These are phyloP conservation scores for Marmota monax DNA, from an alignment of 2,113 vertebrate species.

Conservation along the genomic window DNA sequence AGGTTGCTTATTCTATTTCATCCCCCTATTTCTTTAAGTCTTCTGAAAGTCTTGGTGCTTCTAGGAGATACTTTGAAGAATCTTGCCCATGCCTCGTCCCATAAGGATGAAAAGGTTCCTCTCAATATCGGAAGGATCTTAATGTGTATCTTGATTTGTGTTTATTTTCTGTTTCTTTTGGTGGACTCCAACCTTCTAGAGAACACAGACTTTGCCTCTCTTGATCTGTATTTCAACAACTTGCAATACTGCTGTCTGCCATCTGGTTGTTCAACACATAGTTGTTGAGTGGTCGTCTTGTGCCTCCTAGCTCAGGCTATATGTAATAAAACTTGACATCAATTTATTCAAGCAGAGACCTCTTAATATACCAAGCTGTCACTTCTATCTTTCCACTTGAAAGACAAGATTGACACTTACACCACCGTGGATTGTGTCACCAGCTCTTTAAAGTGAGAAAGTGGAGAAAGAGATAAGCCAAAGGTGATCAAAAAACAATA, in stretches of 20 bases:
- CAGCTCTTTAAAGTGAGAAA: conserved; percentile 50
- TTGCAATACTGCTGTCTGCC: neutral
- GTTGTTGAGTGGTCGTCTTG: conserved; percentile 57
- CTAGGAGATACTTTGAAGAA: conserved; percentile 9
- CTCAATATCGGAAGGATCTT: neutral
- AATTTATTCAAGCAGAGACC: conserved; percentile 69
- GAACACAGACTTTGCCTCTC: conserved; percentile 21
- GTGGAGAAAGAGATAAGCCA: conserved; percentile 22
- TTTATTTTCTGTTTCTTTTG: conserved; percentile 1
- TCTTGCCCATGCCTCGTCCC: neutral
- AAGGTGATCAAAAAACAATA: neutral
- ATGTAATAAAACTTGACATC: conserved; percentile 75
- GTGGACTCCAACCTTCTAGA: conserved; percentile 16
- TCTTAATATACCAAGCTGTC: conserved; percentile 73
- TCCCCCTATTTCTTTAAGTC: neutral
- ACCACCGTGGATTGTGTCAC: conserved; percentile 65
- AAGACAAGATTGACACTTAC: conserved; percentile 69
- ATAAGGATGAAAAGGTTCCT: neutral
- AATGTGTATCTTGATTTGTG: neutral
- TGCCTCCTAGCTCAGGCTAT: conserved; percentile 1
- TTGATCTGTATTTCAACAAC: conserved; percentile 47
- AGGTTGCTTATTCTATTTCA: neutral
- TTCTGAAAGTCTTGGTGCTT: conserved; percentile 2
- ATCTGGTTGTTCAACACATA: conserved; percentile 25
- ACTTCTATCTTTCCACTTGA: conserved; percentile 71